Percentiles rank a stretch among this genome's conserved stretches.
phyloP scores from a whole-genome alignment of 2,113 vertebrate genomes.

The Sciurus niger region DNA sequence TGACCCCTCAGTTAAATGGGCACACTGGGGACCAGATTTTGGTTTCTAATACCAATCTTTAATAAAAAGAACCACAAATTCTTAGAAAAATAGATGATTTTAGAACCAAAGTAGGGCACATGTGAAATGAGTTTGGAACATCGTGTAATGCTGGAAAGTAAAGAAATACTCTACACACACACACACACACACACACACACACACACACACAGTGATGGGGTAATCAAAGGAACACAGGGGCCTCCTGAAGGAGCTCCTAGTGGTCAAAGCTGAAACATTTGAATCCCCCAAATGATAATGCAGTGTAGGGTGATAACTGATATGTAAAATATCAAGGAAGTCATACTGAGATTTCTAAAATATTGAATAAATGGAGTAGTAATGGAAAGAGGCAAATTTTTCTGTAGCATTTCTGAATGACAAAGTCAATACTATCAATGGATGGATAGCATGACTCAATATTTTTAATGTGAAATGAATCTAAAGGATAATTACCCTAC shows the following conservation, averaged over 20 bases:
- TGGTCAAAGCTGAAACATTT: not conserved
- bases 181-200: not conserved
- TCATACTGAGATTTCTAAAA: not conserved
- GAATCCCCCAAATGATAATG: not conserved
- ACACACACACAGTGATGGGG: not conserved
- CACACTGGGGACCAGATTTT: not conserved
- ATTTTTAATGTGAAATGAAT: not conserved
- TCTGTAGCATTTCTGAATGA: not conserved
- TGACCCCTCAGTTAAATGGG: not conserved
- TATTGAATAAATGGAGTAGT: not conserved
- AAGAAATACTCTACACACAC: not conserved
- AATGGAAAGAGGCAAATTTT: not conserved
- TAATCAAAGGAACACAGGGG: not conserved
- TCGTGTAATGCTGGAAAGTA: not conserved
- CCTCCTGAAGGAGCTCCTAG: not conserved
- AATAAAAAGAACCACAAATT: not conserved
- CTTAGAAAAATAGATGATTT: not conserved
- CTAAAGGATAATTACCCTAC: not conserved
- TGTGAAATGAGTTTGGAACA: not conserved
- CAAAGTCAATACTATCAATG: not conserved
- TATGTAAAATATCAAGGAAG: not conserved
- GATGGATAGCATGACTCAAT: not conserved
- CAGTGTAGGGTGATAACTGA: not conserved
- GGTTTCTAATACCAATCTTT: not conserved
- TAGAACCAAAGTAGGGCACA: not conserved